These are phyloP conservation scores for Thaleichthys pacificus DNA, from an alignment of 2,797 vertebrate species.

Conservation along the genomic window DNA sequence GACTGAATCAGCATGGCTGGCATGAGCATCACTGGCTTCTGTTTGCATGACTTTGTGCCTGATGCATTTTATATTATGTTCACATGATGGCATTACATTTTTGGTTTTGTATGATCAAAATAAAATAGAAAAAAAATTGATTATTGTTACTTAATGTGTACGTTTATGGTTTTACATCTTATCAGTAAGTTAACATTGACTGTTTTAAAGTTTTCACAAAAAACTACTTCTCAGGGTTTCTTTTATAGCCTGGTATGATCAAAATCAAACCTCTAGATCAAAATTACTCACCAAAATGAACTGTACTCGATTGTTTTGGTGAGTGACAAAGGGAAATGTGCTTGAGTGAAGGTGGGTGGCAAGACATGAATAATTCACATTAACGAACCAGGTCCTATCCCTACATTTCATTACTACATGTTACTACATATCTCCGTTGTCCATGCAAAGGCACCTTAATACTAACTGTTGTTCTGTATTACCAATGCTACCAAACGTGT, in stretches of 20 bases:
- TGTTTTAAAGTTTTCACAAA: neutral
- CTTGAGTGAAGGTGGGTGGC: slow-evolving; percentile 2
- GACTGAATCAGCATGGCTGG: neutral
- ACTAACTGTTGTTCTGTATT: neutral
- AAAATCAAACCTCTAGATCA: too few relatives aligned
- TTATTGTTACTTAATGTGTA: neutral
- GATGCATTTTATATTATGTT: neutral
- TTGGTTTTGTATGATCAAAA: neutral
- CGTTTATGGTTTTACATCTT: too few relatives aligned
- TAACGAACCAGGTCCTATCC: slow-evolving; percentile 12
- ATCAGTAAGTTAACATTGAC: neutral
- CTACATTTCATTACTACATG: slow-evolving; percentile 22
- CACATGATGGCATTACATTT: neutral
- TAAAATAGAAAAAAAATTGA: neutral
- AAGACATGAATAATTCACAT: slow-evolving; percentile 25
- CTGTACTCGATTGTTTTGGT: slow-evolving; percentile 24
- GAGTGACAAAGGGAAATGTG: slow-evolving; percentile 7
- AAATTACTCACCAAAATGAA: slow-evolving; percentile 33
- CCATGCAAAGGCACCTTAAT: neutral
- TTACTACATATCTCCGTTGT: neutral
- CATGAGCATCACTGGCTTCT: neutral
- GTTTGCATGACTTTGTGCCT: neutral
- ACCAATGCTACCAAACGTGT: neutral
- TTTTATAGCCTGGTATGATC: neutral
- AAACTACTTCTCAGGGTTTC: neutral